Conservation (phyloP, 2,888 invertebrate genomes). For the Boloria selene region DNA sequence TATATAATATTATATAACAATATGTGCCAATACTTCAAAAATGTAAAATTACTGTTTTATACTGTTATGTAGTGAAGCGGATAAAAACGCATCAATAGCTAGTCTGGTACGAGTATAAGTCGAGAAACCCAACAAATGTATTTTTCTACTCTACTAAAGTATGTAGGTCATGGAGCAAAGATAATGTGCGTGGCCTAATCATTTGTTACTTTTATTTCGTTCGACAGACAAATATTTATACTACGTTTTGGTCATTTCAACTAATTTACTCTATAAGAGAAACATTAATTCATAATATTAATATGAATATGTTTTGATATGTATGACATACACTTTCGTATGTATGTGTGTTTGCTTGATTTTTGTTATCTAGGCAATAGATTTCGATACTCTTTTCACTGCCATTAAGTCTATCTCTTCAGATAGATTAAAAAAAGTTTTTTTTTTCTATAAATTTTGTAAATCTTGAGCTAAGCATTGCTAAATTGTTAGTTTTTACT, state of each 20-base stretch:
- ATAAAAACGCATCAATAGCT: not conserved
- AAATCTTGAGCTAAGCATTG: no score
- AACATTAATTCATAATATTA: not conserved
- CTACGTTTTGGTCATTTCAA: not conserved
- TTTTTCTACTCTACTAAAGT: conserved; percentile 18
- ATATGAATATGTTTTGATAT: not conserved
- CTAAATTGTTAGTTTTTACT: no score
- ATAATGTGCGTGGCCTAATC: conserved; percentile 18
- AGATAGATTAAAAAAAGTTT: no score
- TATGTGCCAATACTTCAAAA: not conserved
- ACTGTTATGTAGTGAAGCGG: conserved; percentile 1
- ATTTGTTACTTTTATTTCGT: conserved; percentile 12
- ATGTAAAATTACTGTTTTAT: not conserved
- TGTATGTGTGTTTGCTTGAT: no score
- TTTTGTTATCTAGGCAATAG: no score
- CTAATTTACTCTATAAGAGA: not conserved
- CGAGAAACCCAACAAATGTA: conserved; percentile 25
- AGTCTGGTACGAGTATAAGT: conserved; percentile 6
- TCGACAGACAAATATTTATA: not conserved
- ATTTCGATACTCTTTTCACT: no score
- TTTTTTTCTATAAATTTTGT: no score
- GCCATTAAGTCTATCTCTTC: no score
- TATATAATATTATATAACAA: no score
- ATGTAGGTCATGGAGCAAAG: conserved; percentile 21
- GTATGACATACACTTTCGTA: no score